These are phyloP conservation scores for Drepanosiphum platanoidis DNA, from an alignment of 2,888 invertebrate genomes.

Conservation along the genomic window DNA sequence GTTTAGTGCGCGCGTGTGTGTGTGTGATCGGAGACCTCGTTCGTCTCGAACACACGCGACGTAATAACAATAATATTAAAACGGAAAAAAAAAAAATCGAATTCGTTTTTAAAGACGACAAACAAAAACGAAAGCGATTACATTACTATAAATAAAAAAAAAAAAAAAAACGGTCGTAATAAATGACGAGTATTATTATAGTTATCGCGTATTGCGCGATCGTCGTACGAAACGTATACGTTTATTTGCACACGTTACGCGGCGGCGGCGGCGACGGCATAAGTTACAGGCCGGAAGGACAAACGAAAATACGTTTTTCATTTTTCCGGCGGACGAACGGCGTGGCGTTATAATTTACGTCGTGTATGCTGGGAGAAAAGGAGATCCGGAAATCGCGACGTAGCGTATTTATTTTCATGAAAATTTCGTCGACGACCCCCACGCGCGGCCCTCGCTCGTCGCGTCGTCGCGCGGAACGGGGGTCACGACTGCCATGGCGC, in stretches of 20 bases:
- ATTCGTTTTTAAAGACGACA: not conserved
- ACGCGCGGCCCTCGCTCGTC: not conserved
- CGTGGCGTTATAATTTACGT: no score
- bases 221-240: not conserved
- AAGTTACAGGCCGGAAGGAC: not conserved
- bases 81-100: not conserved
- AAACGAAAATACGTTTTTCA: not conserved
- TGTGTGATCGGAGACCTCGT: not conserved
- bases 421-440: not conserved
- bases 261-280: no score
- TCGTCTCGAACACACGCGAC: not conserved
- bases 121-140: not conserved
- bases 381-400: not conserved
- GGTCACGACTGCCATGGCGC: not conserved
- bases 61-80: not conserved
- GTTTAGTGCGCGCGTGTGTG: no score
- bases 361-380: not conserved
- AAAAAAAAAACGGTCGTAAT: not conserved
- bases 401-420: not conserved
- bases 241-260: no score
- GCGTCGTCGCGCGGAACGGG: not conserved
- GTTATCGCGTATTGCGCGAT: not conserved
- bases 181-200: not conserved
- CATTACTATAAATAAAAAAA: not conserved
- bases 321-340: not conserved